Evolutionary conservation across 2,888 invertebrate genomes (phyloP).

Genomic region (Endomychus coccineus): DNA sequence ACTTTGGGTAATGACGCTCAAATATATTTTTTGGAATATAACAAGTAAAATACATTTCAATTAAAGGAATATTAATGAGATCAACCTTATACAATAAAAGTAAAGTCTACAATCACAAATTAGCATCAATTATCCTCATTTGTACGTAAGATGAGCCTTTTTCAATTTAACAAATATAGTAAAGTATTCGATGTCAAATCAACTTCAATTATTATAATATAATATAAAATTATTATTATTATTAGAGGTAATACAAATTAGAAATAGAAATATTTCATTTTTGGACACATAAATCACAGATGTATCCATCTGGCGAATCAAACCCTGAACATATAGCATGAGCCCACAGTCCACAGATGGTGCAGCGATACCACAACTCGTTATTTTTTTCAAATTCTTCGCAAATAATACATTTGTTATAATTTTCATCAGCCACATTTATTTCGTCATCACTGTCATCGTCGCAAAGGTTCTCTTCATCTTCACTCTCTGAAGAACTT

Average conservation of each 20-base stretch:
- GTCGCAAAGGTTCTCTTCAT: constrained; percentile 17
- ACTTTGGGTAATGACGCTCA: constrained; percentile 18
- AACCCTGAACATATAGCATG: constrained; percentile 28
- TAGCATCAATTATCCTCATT: too few relatives aligned
- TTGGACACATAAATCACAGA: constrained; percentile 26
- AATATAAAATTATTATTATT: not conserved
- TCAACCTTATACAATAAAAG: too few relatives aligned
- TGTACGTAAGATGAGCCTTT: constrained; percentile 18
- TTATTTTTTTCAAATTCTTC: constrained; percentile 24
- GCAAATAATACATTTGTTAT: constrained; percentile 19
- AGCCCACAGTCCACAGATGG: constrained; percentile 25
- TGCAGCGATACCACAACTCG: constrained; percentile 25
- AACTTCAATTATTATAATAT: not conserved
- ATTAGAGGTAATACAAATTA: constrained; percentile 13
- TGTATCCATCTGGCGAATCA: constrained; percentile 24
- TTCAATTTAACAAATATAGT: not conserved
- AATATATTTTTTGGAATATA: constrained; percentile 16
- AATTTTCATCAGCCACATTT: constrained; percentile 19
- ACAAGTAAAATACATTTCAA: constrained; percentile 15
- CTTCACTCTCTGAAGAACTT: constrained; percentile 18
- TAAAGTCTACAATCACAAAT: too few relatives aligned
- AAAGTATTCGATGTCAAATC: not conserved
- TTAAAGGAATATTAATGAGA: too few relatives aligned
- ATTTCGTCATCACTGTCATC: constrained; percentile 21
- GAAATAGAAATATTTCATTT: constrained; percentile 1